Conservation (phyloP, 2,113 vertebrate genomes). For the Axis porcinus region DNA sequence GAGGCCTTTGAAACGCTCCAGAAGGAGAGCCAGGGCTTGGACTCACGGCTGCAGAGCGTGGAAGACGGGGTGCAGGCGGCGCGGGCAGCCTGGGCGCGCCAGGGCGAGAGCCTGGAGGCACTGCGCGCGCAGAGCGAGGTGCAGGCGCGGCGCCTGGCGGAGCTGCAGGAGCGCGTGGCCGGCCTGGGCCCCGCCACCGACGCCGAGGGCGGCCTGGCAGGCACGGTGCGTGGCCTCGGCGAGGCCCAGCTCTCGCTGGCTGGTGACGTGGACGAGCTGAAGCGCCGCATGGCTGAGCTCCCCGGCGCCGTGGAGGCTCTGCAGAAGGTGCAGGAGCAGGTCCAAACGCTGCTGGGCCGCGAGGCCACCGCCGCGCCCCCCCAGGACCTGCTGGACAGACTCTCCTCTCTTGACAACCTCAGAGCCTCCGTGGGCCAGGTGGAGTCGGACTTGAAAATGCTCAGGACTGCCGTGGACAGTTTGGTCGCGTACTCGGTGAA, state of each 20-base stretch:
- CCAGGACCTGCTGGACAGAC: constrained; percentile 76
- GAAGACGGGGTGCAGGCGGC: constrained; percentile 79
- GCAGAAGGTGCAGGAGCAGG: constrained; percentile 75
- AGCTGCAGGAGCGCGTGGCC: constrained; percentile 70
- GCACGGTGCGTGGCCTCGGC: constrained; percentile 70
- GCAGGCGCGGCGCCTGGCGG: constrained; percentile 77
- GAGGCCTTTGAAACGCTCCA: constrained; percentile 73
- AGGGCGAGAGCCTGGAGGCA: constrained; percentile 78
- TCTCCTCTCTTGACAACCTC: constrained; percentile 79
- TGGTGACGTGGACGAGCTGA: constrained; percentile 75
- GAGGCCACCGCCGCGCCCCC: constrained; percentile 58
- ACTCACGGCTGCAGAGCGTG: constrained; percentile 79
- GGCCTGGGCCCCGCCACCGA: constrained; percentile 33
- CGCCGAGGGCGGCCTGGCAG: constrained; percentile 62
- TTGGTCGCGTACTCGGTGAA: constrained; percentile 86
- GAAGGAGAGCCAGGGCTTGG: constrained; percentile 79
- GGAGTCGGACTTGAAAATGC: constrained; percentile 85
- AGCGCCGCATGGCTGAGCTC: constrained; percentile 80
- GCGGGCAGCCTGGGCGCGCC: constrained; percentile 59
- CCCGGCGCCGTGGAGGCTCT: constrained; percentile 74
- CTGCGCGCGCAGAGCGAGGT: constrained; percentile 80
- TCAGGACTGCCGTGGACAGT: constrained; percentile 84
- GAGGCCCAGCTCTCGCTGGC: constrained; percentile 79
- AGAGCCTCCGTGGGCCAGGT: constrained; percentile 81
- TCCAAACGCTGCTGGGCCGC: constrained; percentile 73